Conservation (phyloP, 2,888 invertebrate species). For the Pammene aurita region DNA sequence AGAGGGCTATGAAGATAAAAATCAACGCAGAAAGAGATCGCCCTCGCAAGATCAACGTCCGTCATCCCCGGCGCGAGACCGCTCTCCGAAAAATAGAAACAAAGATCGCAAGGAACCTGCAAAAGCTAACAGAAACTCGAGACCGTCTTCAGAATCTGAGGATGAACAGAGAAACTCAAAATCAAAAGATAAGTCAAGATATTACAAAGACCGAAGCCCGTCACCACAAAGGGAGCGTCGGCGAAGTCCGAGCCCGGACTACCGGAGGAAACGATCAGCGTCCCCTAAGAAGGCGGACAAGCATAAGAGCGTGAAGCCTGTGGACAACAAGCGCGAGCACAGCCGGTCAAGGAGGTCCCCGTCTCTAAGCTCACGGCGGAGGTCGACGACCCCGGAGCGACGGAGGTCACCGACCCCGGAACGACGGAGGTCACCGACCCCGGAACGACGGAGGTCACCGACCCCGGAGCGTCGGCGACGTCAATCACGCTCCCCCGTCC, state of each 20-base stretch:
- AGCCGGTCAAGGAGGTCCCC: constrained; percentile 49
- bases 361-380: neutral
- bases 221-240: constrained; percentile 52
- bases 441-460: neutral
- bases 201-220: constrained; percentile 56
- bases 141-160: constrained; percentile 64
- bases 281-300: constrained; percentile 56
- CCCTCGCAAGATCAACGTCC: constrained; percentile 60
- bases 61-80: constrained; percentile 56
- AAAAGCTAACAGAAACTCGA: constrained; percentile 59
- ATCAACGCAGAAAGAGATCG: constrained; percentile 59
- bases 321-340: constrained; percentile 55
- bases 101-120: constrained; percentile 59
- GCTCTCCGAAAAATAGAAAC: constrained; percentile 57
- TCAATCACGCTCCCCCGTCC: constrained; percentile 1
- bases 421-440: constrained; percentile 11
- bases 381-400: neutral
- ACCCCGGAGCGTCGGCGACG: constrained; percentile 7
- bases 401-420: constrained; percentile 17
- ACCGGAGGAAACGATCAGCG: constrained; percentile 57
- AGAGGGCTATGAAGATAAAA: constrained; percentile 50
- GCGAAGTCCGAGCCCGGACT: constrained; percentile 59
- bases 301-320: constrained; percentile 55
- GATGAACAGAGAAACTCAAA: constrained; percentile 57
- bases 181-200: constrained; percentile 55